Percentiles rank a stretch among this genome's conserved stretches.
These are phyloP conservation scores for Dicerorhinus sumatrensis DNA, from an alignment of 2,113 vertebrate genomes.

Conservation along the genomic window DNA sequence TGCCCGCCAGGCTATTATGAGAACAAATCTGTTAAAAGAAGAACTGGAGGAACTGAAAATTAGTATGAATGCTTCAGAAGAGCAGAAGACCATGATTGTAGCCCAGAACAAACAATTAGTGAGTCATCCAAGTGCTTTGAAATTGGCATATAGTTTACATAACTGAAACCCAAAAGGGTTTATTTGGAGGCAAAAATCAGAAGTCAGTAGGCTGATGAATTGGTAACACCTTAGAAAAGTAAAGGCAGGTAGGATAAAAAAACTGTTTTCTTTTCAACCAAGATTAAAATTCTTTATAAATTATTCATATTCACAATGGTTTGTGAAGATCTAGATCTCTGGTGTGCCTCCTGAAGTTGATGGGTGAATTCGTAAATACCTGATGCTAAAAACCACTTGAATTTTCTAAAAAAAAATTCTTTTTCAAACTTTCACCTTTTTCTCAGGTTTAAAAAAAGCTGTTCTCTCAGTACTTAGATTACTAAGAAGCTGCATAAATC, in stretches of 20 bases:
- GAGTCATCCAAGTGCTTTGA: conserved; percentile 59
- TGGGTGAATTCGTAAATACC: not conserved
- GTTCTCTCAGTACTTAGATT: not conserved
- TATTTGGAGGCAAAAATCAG: not conserved
- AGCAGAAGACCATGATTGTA: conserved; percentile 84
- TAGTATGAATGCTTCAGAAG: conserved; percentile 89
- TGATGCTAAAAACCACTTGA: not conserved
- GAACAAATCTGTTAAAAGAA: conserved; percentile 92
- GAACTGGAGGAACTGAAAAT: conserved; percentile 95
- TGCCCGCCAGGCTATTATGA: conserved; percentile 90
- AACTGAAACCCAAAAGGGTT: not conserved
- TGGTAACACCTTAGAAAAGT: not conserved
- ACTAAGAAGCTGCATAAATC: not conserved
- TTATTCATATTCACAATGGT: not conserved
- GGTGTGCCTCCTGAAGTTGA: not conserved
- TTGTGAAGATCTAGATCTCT: not conserved
- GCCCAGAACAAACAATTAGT: conserved; percentile 92
- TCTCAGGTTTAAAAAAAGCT: not conserved
- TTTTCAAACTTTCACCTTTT: not conserved
- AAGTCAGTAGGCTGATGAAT: not conserved
- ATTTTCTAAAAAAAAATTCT: not conserved
- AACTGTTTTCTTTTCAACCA: not conserved
- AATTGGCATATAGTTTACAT: not conserved
- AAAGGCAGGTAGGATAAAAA: not conserved
- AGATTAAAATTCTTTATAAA: not conserved